Percentiles rank a stretch among this genome's conserved stretches.
Evolutionary conservation across 2,888 invertebrate genomes (phyloP).

Genomic region (Eristalis intricaria): DNA sequence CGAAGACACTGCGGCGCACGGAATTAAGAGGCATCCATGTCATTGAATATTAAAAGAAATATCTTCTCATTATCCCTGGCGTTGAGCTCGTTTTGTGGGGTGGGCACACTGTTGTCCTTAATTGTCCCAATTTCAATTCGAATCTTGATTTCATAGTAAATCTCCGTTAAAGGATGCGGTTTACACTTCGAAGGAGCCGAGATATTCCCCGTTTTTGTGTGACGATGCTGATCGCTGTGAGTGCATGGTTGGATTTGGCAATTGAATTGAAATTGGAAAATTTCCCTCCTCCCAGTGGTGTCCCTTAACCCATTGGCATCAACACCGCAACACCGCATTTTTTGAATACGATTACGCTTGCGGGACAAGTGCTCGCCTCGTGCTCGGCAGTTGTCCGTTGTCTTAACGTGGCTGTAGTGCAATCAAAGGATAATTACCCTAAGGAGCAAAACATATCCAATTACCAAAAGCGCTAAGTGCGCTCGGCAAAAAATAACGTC

Average conservation of each 20-base stretch:
- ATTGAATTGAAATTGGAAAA: constrained; percentile 62
- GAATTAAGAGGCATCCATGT: constrained; percentile 28
- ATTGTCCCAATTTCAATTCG: constrained; percentile 61
- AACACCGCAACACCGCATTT: constrained; percentile 34
- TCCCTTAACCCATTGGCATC: constrained; percentile 56
- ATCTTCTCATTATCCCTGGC: constrained; percentile 71
- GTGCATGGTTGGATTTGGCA: background rate
- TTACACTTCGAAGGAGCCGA: background rate
- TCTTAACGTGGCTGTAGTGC: constrained; percentile 53
- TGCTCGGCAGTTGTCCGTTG: constrained; percentile 29
- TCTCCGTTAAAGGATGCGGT: constrained; percentile 50
- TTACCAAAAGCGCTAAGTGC: constrained; percentile 22
- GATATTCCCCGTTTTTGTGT: background rate
- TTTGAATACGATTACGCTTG: constrained; percentile 40
- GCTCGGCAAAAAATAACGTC: constrained; percentile 28
- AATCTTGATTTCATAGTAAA: constrained; percentile 67
- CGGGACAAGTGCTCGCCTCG: background rate
- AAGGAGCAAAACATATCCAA: constrained; percentile 71
- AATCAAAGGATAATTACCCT: constrained; percentile 66
- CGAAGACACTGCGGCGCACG: constrained; percentile 26
- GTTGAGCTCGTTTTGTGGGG: constrained; percentile 14
- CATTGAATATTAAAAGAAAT: constrained; percentile 73
- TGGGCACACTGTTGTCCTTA: constrained; percentile 30
- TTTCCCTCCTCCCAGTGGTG: background rate
- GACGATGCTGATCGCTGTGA: background rate